These are phyloP conservation scores for Acanthoscelides obtectus DNA, from an alignment of 2,888 invertebrate species.

Conservation along the genomic window DNA sequence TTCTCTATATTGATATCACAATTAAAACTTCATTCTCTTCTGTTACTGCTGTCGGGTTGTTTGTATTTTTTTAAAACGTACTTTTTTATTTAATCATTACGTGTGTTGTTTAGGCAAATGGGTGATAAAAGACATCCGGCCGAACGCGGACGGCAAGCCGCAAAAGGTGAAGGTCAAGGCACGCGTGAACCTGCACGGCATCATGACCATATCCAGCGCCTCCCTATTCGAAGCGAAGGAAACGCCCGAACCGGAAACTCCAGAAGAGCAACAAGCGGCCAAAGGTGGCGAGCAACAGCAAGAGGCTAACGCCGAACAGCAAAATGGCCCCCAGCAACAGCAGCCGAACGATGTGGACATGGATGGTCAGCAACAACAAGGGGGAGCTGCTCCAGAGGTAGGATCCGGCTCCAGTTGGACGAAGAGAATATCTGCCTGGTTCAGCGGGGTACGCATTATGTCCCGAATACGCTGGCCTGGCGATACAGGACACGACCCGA, in stretches of 20 bases:
- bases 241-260: constrained; percentile 38
- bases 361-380: constrained; percentile 30
- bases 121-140: constrained; percentile 76
- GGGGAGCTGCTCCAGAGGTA: constrained; percentile 45
- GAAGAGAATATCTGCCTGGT: constrained; percentile 50
- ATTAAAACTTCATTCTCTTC: too few species aligned
- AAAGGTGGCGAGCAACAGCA: constrained; percentile 25
- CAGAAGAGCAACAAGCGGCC: constrained; percentile 28
- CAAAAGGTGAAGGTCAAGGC: constrained; percentile 96
- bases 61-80: too few species aligned
- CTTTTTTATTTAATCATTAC: too few species aligned
- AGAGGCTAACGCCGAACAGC: constrained; percentile 15
- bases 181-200: constrained; percentile 88
- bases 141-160: constrained; percentile 83
- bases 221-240: constrained; percentile 74
- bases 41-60: too few species aligned
- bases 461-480: constrained; percentile 38
- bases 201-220: constrained; percentile 84
- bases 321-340: constrained; percentile 30
- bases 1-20: too few species aligned
- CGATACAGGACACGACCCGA: constrained; percentile 10
- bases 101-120: constrained; percentile 58
- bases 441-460: constrained; percentile 49
- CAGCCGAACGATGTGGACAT: constrained; percentile 48
- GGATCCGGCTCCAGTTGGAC: constrained; percentile 48